Evolutionary conservation across 2,797 vertebrate genomes (phyloP).

Genomic region (Rhinophrynus dorsalis): DNA sequence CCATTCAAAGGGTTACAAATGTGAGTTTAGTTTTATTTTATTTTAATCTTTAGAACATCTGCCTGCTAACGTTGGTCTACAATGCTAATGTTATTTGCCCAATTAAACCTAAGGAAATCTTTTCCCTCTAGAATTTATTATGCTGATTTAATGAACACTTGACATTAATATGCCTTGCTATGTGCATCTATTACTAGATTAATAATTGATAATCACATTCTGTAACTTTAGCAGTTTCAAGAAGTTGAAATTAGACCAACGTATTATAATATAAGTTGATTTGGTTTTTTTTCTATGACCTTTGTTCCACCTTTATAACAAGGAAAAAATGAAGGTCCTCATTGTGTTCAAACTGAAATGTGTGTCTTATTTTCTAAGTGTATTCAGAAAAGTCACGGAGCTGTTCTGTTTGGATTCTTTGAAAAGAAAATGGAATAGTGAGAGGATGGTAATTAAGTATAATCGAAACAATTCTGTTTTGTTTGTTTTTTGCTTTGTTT

Average conservation of each 20-base stretch:
- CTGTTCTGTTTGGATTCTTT: no score
- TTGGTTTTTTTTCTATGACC: background rate
- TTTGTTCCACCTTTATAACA: background rate
- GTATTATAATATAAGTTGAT: background rate
- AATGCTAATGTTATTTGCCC: conserved; percentile 35
- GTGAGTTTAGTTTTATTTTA: no score
- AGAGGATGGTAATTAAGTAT: no score
- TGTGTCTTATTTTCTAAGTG: no score
- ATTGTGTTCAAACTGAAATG: background rate
- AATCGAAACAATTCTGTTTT: no score
- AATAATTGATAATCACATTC: conserved; percentile 32
- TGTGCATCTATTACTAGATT: conserved; percentile 27
- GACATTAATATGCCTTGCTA: conserved; percentile 33
- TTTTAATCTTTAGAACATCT: conserved; percentile 25
- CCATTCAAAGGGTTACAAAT: no score
- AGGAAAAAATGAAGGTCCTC: background rate
- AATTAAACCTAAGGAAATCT: conserved; percentile 28
- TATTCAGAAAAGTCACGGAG: no score
- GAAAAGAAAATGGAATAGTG: no score
- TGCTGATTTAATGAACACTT: conserved; percentile 43
- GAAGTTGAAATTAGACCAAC: background rate
- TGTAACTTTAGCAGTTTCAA: conserved; percentile 4
- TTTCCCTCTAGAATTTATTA: conserved; percentile 15
- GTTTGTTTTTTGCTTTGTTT: no score
- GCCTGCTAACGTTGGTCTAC: conserved; percentile 2